A percentile compares a stretch with the other conserved stretches of the same genome.
These are phyloP conservation scores for Pyxicephalus adspersus DNA, from an alignment of 2,113 vertebrate species.

Conservation along the genomic window DNA sequence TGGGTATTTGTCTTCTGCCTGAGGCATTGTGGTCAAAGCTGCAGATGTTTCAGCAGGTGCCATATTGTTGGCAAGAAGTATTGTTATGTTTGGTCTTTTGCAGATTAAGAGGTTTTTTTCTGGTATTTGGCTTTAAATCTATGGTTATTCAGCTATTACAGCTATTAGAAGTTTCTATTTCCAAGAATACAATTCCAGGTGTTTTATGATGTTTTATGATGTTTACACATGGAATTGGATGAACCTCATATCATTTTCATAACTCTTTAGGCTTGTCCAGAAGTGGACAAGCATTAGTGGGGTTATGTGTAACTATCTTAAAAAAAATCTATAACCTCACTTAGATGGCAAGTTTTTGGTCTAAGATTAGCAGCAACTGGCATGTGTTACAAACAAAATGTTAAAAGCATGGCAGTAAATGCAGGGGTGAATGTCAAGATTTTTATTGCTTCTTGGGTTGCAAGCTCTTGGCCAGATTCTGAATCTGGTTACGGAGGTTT, in stretches of 20 bases:
- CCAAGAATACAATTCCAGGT: too few species aligned
- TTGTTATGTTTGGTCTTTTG: neutral
- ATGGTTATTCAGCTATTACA: neutral
- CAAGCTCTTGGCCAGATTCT: slow-evolving; percentile 68
- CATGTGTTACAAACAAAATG: neutral
- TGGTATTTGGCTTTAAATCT: too few species aligned
- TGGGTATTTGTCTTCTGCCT: neutral
- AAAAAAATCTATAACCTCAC: neutral
- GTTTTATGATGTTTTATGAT: neutral
- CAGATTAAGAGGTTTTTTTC: neutral
- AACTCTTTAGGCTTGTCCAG: neutral
- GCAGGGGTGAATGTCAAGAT: neutral
- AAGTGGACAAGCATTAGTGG: neutral
- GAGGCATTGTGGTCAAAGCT: neutral
- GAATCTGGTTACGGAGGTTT: slow-evolving; percentile 71
- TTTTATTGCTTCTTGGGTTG: slow-evolving; percentile 59
- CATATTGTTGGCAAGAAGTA: neutral
- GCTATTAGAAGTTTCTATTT: neutral
- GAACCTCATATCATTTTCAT: neutral
- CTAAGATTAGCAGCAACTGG: slow-evolving; percentile 3
- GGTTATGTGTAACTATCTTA: neutral
- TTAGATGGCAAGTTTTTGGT: neutral
- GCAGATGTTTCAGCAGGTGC: neutral
- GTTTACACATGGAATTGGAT: neutral
- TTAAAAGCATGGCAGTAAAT: neutral